Evolutionary conservation across 37 sponge, comb jelly and placozoan species (phyloP).

Genomic region (Corticium candelabrum): DNA sequence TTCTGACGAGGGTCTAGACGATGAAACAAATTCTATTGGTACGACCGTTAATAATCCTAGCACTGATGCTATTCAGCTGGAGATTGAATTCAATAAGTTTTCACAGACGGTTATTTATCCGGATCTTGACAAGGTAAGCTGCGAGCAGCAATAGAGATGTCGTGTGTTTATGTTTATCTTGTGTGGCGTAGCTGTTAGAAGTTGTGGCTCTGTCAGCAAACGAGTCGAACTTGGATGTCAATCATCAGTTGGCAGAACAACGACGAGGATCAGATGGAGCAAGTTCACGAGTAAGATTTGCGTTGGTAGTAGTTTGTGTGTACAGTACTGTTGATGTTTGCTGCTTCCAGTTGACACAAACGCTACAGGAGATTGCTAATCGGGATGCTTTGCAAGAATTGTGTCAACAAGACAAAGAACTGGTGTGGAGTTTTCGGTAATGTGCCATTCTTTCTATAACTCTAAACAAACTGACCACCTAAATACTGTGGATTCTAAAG

Average conservation of each 20-base stretch:
- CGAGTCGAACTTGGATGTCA: background rate
- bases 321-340: background rate
- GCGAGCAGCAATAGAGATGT: too few relatives aligned
- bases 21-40: slow-evolving; percentile 68
- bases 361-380: slow-evolving; percentile 44
- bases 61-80: slow-evolving; percentile 39
- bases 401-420: slow-evolving; percentile 69
- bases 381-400: slow-evolving; percentile 76
- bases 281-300: too few relatives aligned
- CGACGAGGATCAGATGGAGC: too few relatives aligned
- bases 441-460: too few relatives aligned
- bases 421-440: slow-evolving; percentile 47
- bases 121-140: background rate
- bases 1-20: slow-evolving; percentile 43
- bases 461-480: too few relatives aligned
- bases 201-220: background rate
- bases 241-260: background rate
- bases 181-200: background rate
- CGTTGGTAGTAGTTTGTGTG: too few relatives aligned
- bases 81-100: slow-evolving; percentile 8
- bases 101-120: background rate
- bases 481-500: too few relatives aligned
- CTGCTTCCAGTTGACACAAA: slow-evolving; percentile 12
- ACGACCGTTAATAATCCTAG: slow-evolving; percentile 63
- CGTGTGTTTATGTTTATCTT: background rate